phyloP scores from a whole-genome alignment of 2,888 invertebrate species.

The Lamellibrachia columna region DNA sequence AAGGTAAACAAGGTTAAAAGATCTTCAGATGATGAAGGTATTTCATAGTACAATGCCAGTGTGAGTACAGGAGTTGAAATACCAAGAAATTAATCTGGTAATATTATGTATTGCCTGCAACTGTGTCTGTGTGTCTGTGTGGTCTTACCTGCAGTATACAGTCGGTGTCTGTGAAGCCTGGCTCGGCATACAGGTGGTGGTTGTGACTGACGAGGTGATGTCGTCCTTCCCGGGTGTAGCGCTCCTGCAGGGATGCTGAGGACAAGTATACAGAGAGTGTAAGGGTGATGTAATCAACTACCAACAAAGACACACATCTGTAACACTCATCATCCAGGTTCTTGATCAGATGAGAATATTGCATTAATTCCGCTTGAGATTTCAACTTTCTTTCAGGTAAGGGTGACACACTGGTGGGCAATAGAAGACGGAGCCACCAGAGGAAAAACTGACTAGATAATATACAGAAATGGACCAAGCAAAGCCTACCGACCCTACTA shows the following conservation, averaged over 20 bases:
- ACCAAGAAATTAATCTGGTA: background rate
- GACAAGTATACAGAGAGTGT: constrained; percentile 6
- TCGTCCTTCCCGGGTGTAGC: constrained; percentile 55
- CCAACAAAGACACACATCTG: background rate
- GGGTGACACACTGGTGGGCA: too few relatives aligned
- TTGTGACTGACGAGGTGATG: constrained; percentile 59
- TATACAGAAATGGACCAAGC: too few relatives aligned
- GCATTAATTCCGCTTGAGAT: background rate
- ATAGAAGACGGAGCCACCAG: too few relatives aligned
- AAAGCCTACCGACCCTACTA: too few relatives aligned
- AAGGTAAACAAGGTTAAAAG: too few relatives aligned
- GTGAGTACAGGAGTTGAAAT: background rate
- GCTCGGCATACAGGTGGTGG: constrained; percentile 61
- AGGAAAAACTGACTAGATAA: too few relatives aligned
- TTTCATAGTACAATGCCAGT: background rate
- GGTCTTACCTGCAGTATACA: constrained; percentile 55
- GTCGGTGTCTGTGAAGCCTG: constrained; percentile 45
- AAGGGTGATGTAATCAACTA: background rate
- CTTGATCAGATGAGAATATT: background rate
- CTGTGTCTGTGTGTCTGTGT: background rate
- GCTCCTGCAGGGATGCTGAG: constrained; percentile 58
- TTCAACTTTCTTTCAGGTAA: background rate
- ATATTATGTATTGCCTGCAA: background rate
- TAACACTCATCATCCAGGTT: background rate
- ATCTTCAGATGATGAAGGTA: too few relatives aligned